These are phyloP conservation scores for Dastarcus helophoroides DNA, from an alignment of 2,888 invertebrate species.

Conservation along the genomic window DNA sequence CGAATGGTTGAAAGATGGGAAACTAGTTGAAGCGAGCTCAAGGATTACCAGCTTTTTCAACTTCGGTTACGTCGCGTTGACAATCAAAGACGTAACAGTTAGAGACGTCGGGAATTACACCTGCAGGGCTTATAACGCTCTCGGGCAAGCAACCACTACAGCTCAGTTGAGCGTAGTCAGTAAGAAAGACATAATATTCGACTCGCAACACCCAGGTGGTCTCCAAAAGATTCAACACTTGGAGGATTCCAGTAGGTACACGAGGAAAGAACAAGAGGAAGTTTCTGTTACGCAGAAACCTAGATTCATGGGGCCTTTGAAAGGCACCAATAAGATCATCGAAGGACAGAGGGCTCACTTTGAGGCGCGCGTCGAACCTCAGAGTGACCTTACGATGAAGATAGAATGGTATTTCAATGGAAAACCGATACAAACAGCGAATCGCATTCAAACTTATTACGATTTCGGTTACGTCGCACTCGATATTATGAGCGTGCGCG, in stretches of 20 bases:
- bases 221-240: slow-evolving; percentile 83
- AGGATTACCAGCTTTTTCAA: slow-evolving; percentile 89
- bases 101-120: slow-evolving; percentile 85
- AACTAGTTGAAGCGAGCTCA: slow-evolving; percentile 83
- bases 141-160: slow-evolving; percentile 74
- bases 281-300: slow-evolving; percentile 68
- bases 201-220: slow-evolving; percentile 86
- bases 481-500: slow-evolving; percentile 84
- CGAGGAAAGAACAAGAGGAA: slow-evolving; percentile 55
- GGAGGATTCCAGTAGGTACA: slow-evolving; percentile 70
- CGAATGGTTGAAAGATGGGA: slow-evolving; percentile 88
- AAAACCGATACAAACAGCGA: slow-evolving; percentile 75
- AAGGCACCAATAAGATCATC: slow-evolving; percentile 85
- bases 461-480: slow-evolving; percentile 96
- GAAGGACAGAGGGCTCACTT: slow-evolving; percentile 92
- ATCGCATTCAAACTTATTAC: slow-evolving; percentile 86
- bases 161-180: slow-evolving; percentile 76
- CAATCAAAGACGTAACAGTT: slow-evolving; percentile 80
- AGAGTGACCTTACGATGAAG: slow-evolving; percentile 83
- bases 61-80: slow-evolving; percentile 89
- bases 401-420: slow-evolving; percentile 98
- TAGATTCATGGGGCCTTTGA: slow-evolving; percentile 76
- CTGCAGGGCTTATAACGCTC: slow-evolving; percentile 75
- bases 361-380: slow-evolving; percentile 89
- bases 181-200: slow-evolving; percentile 75